Evolutionary conservation across 2,113 vertebrate species (phyloP), one percentile per base, ranked within the genome.

Genomic region (Corythaixoides concolor): DNA sequence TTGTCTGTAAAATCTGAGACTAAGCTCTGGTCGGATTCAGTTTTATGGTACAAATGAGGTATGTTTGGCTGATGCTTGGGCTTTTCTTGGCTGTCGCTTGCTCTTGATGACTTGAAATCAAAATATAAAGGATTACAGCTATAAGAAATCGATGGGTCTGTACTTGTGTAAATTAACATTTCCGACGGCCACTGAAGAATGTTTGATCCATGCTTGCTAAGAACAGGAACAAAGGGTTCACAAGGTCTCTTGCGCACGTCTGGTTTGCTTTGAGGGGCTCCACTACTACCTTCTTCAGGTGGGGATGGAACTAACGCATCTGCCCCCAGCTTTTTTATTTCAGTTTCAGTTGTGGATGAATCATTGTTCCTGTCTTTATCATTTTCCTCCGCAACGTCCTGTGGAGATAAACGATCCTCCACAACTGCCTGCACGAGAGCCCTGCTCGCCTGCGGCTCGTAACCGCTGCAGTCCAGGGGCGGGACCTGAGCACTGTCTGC

Each of bases 51-150:
- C 80, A 95, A 95, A 96, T 94, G 90, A 94, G 93, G 89, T 88
- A 97, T 88, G 76, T 85, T 68, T 78, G 88, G 62, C 67, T 93
- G 82, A 32, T 69, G 37, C 37, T 97, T 98, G 67, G 49, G 92
- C 86, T 97, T 98, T 52, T 96, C 96, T 62, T 93, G 93, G 63
- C 76, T 91, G n/a, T 94, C 95, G 35, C 80, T 98, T 89, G 91
- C 59, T 96, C 85, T 98, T 23, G 98, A 98, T 58, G 98, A 97
- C 78, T 97, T 98, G 85, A 99, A 99, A 92, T 99, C 99, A 97
- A 99, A 99, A 94, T 98, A 98, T 56, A 99, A 98, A 79, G 99
- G 99, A 93, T 99, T 99, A 78, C 99, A 99, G 79, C 99, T 99
- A 5, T 98, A 99, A 19, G 99, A 98, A 94, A 99, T 86, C 0